These are phyloP conservation scores for Oplegnathus fasciatus DNA, from an alignment of 2,113 vertebrate species.

Conservation along the genomic window DNA sequence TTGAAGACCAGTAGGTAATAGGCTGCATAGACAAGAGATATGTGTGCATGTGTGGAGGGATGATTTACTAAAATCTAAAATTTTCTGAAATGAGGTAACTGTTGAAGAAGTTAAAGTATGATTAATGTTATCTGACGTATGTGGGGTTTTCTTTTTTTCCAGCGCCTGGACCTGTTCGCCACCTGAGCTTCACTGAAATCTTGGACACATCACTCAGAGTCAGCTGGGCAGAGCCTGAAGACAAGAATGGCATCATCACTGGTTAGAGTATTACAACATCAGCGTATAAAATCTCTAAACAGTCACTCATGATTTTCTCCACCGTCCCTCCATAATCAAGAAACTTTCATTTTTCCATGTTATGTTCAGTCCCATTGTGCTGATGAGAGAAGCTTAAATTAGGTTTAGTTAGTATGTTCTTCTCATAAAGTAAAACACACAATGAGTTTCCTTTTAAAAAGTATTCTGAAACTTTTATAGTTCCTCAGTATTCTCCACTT, in stretches of 20 bases:
- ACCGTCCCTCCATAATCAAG: conserved; percentile 1
- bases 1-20: conserved; percentile 17
- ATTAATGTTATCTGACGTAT: conserved; percentile 6
- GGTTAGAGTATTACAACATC: conserved; percentile 77
- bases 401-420: background rate
- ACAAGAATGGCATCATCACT: conserved; percentile 94
- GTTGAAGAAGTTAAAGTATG: background rate
- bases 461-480: background rate
- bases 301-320: background rate
- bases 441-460: conserved; percentile 6
- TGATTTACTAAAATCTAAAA: background rate
- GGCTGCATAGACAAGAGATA: background rate
- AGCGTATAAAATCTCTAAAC: background rate
- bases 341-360: background rate
- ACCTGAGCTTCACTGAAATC: conserved; percentile 95
- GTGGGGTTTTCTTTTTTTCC: conserved; percentile 37
- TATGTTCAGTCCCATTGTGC: conserved; percentile 6
- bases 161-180: conserved; percentile 93
- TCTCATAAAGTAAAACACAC: background rate
- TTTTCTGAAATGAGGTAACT: background rate
- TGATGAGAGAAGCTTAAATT: conserved; percentile 5
- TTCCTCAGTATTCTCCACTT: conserved; percentile 22
- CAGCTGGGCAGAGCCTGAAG: conserved; percentile 95
- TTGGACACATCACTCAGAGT: conserved; percentile 95
- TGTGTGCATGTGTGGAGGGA: conserved; percentile 1